Conservation (phyloP, 2,797 vertebrate species). For the Dryobates pubescens region DNA sequence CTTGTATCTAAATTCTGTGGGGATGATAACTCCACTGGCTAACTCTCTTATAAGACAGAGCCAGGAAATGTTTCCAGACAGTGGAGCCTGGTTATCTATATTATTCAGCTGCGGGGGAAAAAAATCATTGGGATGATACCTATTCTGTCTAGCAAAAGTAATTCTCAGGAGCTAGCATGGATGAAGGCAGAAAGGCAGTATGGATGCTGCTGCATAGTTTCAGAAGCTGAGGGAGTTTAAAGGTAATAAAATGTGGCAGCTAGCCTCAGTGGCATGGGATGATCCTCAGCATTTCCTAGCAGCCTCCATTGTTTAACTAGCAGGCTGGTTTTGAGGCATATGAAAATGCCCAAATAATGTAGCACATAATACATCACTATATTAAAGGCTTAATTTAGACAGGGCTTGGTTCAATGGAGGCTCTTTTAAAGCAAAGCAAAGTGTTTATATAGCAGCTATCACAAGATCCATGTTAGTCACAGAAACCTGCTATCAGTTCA, state of each 20-base stretch:
- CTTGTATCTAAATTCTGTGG: slow-evolving; percentile 2
- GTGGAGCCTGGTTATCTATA: slow-evolving; percentile 22
- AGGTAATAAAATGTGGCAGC: not conserved
- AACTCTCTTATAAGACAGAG: slow-evolving; percentile 9
- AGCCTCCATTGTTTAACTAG: not conserved
- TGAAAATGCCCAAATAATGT: not conserved
- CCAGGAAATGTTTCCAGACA: slow-evolving; percentile 35
- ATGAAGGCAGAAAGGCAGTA: not conserved
- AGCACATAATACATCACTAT: not conserved
- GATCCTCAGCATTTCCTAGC: not conserved
- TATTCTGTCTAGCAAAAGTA: not conserved
- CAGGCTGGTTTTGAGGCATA: not conserved
- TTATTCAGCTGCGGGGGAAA: slow-evolving; percentile 1
- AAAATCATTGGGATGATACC: not conserved
- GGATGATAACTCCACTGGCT: not conserved
- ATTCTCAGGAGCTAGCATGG: not conserved
- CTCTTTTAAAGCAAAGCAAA: not conserved
- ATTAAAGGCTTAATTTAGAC: not conserved
- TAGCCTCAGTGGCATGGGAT: not conserved
- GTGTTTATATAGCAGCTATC: not conserved
- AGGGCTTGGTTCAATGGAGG: not conserved
- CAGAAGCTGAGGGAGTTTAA: not conserved
- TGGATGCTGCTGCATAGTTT: not conserved
- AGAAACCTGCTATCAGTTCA: not conserved
- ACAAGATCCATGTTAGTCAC: not conserved